Evolutionary conservation across 2,888 invertebrate genomes (phyloP), one percentile per base, ranked within the genome.

Genomic region (Tipula lateralis): DNA sequence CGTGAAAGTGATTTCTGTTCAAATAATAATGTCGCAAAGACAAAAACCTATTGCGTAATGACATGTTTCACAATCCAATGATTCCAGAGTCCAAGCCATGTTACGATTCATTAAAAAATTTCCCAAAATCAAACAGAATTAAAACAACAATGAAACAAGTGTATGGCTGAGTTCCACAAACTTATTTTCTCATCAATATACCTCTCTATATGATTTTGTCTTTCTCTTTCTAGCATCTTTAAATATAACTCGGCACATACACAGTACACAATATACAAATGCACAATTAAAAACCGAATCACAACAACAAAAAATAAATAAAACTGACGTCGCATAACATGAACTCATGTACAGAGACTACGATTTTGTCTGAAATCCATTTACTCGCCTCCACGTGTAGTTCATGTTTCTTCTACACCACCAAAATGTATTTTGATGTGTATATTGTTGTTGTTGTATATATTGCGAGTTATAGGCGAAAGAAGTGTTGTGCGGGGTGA

Each of bases 311-410:
- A 24, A 66, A 66, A 66, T 24, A 66, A 66, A 66, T 66, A 66
- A 66, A 66, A 66, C 66, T 66, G 66, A 66, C 66, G 66, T 66
- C 66, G 66, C 66, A 66, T 66, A 66, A 66, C 12, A 66, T 66
- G 66, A 66, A 66, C 66, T 66, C 66, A 24, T 66, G 24, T 66
- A 66, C 66, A 66, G 24, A 66, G 66, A 24, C 66, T 66, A 66
- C 9, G 66, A 30, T 2, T 82, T 83, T 19, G 83, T 36, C 19
- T 34, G 83, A 83, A 83, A 83, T 34, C 83, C 83, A 83, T 83
- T 24, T 82, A 83, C 19, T 83, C 32, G 34, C 83, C 83, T 83
- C 83, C 83, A 83, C 83, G 83, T 19, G 83, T 16, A 34, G 3
- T 83, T 83, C 82, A 82, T 30, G 16, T 82, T 82, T 82, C 32